Percentiles rank a stretch among this genome's conserved stretches.
These are phyloP conservation scores for Thalassarche chlororhynchos DNA, from an alignment of 2,113 vertebrate genomes.

Conservation along the genomic window DNA sequence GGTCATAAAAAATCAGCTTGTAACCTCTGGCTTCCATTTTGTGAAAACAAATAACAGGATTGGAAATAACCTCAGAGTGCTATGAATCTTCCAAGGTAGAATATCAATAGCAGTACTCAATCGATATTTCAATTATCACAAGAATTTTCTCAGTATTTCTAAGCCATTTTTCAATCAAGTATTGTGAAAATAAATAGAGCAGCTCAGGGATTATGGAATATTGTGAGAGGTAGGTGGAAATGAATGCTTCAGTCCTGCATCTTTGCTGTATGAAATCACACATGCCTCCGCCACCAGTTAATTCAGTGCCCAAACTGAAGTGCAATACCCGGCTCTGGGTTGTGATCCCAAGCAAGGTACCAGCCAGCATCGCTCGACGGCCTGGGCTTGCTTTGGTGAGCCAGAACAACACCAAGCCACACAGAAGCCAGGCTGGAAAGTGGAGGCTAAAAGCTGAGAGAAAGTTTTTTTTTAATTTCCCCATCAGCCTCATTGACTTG, in stretches of 20 bases:
- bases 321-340: too few species aligned
- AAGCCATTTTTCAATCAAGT: conserved; percentile 63
- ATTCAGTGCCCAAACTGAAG: neutral
- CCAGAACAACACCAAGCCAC: neutral
- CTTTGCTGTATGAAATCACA: neutral
- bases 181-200: conserved; percentile 44
- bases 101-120: conserved; percentile 52
- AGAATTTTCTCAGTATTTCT: conserved; percentile 55
- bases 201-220: conserved; percentile 30
- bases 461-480: neutral
- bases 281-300: neutral
- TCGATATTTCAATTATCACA: conserved; percentile 65
- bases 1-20: conserved; percentile 38
- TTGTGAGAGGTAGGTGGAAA: neutral
- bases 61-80: conserved; percentile 33
- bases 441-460: neutral
- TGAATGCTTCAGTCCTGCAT: neutral
- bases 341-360: neutral
- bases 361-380: neutral
- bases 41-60: conserved; percentile 58
- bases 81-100: conserved; percentile 27
- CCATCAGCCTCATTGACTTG: neutral
- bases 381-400: neutral
- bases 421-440: neutral
- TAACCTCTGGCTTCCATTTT: conserved; percentile 67